Conservation (phyloP, 2,113 vertebrate genomes). For the Otus sunia region DNA sequence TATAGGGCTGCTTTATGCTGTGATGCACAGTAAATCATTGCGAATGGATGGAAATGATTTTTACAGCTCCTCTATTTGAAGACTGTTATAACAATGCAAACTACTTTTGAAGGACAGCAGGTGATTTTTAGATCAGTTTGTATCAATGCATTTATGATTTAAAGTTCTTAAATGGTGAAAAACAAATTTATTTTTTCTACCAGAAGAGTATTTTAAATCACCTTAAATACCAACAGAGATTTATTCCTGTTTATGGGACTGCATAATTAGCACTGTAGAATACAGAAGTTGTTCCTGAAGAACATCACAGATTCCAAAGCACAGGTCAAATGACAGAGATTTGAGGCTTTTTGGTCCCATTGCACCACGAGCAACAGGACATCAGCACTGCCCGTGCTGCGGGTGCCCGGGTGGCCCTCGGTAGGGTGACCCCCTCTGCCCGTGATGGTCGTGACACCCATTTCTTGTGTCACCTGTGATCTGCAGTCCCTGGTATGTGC, state of each 20-base stretch:
- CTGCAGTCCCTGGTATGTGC: too few species aligned
- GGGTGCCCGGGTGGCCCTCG: rapidly evolving
- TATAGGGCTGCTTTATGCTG: constrained; percentile 1
- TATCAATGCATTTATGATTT: background rate
- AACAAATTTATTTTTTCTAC: background rate
- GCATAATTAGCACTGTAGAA: background rate
- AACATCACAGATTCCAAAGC: background rate
- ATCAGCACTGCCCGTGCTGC: rapidly evolving
- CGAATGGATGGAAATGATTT: constrained; percentile 4
- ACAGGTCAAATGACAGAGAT: too few species aligned
- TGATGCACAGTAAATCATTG: constrained; percentile 29
- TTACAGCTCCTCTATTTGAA: background rate
- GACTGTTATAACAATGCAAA: background rate
- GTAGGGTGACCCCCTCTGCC: background rate
- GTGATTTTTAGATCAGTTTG: constrained; percentile 6
- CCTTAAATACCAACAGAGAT: background rate
- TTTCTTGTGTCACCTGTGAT: background rate
- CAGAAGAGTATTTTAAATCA: background rate
- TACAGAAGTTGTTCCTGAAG: rapidly evolving
- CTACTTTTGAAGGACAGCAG: constrained; percentile 27
- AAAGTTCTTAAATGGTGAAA: constrained; percentile 30
- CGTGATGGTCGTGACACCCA: rapidly evolving
- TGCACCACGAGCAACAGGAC: rapidly evolving
- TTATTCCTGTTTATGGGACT: background rate
- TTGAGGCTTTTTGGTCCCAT: rapidly evolving